phyloP scores from a whole-genome alignment of 2,888 invertebrate species.

The Ypsolopha scabrella region DNA sequence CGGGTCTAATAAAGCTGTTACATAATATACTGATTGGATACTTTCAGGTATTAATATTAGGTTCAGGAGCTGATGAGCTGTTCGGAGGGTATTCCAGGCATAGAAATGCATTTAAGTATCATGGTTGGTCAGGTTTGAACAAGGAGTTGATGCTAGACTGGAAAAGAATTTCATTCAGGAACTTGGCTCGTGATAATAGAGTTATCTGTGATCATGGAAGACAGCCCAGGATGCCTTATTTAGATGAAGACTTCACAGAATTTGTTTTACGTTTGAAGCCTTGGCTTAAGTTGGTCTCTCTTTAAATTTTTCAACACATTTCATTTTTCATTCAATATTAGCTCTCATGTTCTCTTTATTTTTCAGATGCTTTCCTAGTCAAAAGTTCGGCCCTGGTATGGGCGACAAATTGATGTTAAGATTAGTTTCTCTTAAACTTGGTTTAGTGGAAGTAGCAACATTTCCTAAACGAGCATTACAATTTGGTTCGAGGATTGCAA shows the following conservation, averaged over 20 bases:
- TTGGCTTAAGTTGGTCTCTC: constrained; percentile 73
- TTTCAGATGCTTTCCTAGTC: constrained; percentile 70
- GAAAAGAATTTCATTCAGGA: constrained; percentile 87
- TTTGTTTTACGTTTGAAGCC: constrained; percentile 74
- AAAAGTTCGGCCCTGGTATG: constrained; percentile 76
- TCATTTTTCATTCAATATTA: too few relatives aligned
- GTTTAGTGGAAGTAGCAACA: constrained; percentile 71
- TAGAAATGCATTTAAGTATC: constrained; percentile 75
- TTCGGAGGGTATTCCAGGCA: constrained; percentile 96
- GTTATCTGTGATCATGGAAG: constrained; percentile 91
- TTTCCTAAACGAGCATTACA: constrained; percentile 95
- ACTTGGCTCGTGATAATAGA: constrained; percentile 95
- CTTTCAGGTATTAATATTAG: constrained; percentile 81
- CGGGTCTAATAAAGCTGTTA: not conserved
- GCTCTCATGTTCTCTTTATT: constrained; percentile 2
- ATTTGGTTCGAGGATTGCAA: constrained; percentile 96
- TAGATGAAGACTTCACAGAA: constrained; percentile 78
- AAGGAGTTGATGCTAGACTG: constrained; percentile 83
- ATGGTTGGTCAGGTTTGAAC: constrained; percentile 64
- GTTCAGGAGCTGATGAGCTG: constrained; percentile 97
- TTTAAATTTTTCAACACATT: too few relatives aligned
- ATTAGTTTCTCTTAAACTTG: constrained; percentile 75
- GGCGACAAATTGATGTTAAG: constrained; percentile 96
- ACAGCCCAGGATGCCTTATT: constrained; percentile 84
- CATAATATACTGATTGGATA: not conserved